Evolutionary conservation across 2,113 vertebrate genomes (phyloP).

Genomic region (Pomatorhinus ruficollis): DNA sequence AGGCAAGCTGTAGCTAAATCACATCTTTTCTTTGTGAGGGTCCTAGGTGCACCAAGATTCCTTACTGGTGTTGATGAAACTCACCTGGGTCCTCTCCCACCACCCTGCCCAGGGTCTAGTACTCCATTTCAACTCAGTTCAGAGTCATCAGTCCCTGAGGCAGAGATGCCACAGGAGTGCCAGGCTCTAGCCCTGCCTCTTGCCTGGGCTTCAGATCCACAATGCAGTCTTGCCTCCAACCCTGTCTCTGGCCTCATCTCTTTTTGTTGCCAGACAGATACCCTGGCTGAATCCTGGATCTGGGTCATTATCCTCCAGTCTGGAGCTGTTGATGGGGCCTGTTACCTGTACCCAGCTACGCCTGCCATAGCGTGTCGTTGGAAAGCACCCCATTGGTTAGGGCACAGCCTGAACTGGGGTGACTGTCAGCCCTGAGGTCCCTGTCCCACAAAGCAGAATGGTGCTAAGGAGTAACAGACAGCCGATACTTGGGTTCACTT

Average conservation of each 20-base stretch:
- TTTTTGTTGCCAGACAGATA: not conserved
- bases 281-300: not conserved
- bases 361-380: not conserved
- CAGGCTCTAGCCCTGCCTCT: not conserved
- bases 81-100: not conserved
- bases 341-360: not conserved
- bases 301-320: not conserved
- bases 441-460: not conserved
- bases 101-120: not conserved
- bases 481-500: not conserved
- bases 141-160: not conserved
- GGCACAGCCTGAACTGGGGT: not conserved
- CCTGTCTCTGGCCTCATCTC: not conserved
- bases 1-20: not conserved
- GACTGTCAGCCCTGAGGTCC: not conserved
- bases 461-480: not conserved
- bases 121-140: not conserved
- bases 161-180: not conserved
- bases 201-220: not conserved
- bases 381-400: not conserved
- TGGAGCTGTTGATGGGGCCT: not conserved
- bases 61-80: not conserved
- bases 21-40: not conserved
- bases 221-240: not conserved
- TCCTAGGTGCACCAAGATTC: not conserved